These are phyloP conservation scores for Drosophila tani DNA, from an alignment of 1,140 invertebrate species.

Conservation along the genomic window DNA sequence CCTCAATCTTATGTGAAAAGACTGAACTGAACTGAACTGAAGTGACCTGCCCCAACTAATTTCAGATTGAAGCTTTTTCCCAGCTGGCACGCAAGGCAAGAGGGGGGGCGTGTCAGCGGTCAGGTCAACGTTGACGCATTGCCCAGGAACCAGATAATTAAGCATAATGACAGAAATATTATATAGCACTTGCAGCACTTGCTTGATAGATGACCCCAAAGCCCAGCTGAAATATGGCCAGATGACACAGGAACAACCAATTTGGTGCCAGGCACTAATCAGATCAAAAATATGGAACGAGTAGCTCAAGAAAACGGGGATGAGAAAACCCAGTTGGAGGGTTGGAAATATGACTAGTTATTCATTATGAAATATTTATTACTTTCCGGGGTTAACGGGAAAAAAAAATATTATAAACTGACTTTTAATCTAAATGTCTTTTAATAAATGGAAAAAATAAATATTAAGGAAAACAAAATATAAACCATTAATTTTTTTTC, in stretches of 20 bases:
- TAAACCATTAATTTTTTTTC: background rate
- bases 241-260: slow-evolving; percentile 53
- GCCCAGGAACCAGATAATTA: slow-evolving; percentile 82
- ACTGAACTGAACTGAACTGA: slow-evolving; percentile 21
- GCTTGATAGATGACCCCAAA: slow-evolving; percentile 60
- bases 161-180: slow-evolving; percentile 83
- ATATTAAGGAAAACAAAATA: no score
- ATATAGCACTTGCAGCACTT: slow-evolving; percentile 72
- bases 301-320: background rate
- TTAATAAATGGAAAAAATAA: background rate
- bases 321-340: background rate
- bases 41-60: slow-evolving; percentile 61
- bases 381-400: background rate
- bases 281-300: background rate
- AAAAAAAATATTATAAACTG: background rate
- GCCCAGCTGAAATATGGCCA: slow-evolving; percentile 38
- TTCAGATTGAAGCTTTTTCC: slow-evolving; percentile 25
- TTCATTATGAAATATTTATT: slow-evolving; percentile 14
- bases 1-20: slow-evolving; percentile 42
- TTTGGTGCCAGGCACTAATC: slow-evolving; percentile 37
- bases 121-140: slow-evolving; percentile 76
- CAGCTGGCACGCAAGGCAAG: slow-evolving; percentile 47
- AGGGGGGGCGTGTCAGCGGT: slow-evolving; percentile 34
- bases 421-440: no score
- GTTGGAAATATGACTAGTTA: background rate